Evolutionary conservation across 1,140 invertebrate genomes (phyloP).

Genomic region (Aradophagus sp.): DNA sequence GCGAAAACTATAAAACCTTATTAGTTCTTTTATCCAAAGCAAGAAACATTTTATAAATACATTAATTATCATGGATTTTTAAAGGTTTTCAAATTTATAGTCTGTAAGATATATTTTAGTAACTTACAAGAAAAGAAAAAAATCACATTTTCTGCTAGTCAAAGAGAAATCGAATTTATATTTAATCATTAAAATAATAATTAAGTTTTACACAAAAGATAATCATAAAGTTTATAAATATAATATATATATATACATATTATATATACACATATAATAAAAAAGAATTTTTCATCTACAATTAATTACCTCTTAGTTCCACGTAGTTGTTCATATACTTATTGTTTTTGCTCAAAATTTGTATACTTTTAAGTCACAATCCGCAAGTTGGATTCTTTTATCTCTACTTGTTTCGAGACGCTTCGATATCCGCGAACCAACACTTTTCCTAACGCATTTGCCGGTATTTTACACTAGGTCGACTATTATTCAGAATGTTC

Average conservation of each 20-base stretch:
- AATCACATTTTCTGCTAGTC: slow-evolving; percentile 47
- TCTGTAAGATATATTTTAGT: slow-evolving; percentile 38
- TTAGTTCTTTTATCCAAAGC: slow-evolving; percentile 23
- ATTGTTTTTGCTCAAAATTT: slow-evolving; percentile 44
- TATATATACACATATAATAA: too few relatives aligned
- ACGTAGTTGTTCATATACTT: slow-evolving; percentile 20
- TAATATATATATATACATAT: slow-evolving; percentile 32
- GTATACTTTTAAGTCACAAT: slow-evolving; percentile 25
- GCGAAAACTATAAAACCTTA: slow-evolving; percentile 11
- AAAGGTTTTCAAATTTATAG: slow-evolving; percentile 47
- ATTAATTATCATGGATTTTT: slow-evolving; percentile 45
- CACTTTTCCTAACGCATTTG: slow-evolving; percentile 61
- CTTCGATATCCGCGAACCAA: slow-evolving; percentile 52
- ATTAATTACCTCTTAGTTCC: slow-evolving; percentile 22
- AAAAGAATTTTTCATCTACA: too few relatives aligned
- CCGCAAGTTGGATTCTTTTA: slow-evolving; percentile 6
- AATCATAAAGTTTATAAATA: slow-evolving; percentile 50
- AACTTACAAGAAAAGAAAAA: slow-evolving; percentile 17
- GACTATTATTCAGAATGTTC: too few relatives aligned
- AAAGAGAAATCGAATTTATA: slow-evolving; percentile 49
- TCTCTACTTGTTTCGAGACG: slow-evolving; percentile 13
- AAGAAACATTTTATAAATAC: slow-evolving; percentile 35
- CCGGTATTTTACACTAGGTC: too few relatives aligned
- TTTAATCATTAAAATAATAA: slow-evolving; percentile 44
- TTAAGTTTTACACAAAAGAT: slow-evolving; percentile 48